phyloP scores from a whole-genome alignment of 2,888 invertebrate genomes.

The Scaptodrosophila latifasciaeformis region DNA sequence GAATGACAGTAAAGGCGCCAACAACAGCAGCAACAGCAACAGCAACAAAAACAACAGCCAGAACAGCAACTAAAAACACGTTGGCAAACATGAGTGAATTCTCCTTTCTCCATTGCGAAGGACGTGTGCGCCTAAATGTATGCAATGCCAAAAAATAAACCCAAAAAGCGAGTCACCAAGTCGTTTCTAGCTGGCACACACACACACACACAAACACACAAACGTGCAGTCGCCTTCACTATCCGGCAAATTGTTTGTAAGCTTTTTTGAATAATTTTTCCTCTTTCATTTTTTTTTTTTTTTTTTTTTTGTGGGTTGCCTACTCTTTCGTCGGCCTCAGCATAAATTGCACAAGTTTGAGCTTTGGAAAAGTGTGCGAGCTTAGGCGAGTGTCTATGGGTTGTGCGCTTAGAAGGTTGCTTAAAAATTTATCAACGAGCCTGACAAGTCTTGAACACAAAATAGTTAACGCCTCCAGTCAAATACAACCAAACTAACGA shows the following conservation, averaged over 20 bases:
- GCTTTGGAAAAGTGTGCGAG: too few species aligned
- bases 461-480: too few species aligned
- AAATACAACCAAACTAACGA: not conserved
- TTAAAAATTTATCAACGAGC: constrained; percentile 66
- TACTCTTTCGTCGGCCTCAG: constrained; percentile 31
- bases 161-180: constrained; percentile 56
- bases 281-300: constrained; percentile 6
- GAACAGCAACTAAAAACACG: constrained; percentile 59
- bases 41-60: not conserved
- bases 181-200: constrained; percentile 47
- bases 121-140: constrained; percentile 54
- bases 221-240: constrained; percentile 21
- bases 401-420: constrained; percentile 57
- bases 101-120: constrained; percentile 5
- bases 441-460: constrained; percentile 61
- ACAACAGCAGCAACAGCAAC: constrained; percentile 46
- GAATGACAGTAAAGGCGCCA: constrained; percentile 23
- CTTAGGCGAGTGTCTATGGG: not conserved
- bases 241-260: constrained; percentile 65
- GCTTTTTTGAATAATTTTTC: constrained; percentile 70
- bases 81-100: constrained; percentile 47
- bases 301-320: constrained; percentile 5
- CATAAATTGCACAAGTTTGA: constrained; percentile 59
- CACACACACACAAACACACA: constrained; percentile 15
- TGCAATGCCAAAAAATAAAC: constrained; percentile 57